phyloP scores from a whole-genome alignment of 2,888 invertebrate species.

The Nasonovia ribisnigri region DNA sequence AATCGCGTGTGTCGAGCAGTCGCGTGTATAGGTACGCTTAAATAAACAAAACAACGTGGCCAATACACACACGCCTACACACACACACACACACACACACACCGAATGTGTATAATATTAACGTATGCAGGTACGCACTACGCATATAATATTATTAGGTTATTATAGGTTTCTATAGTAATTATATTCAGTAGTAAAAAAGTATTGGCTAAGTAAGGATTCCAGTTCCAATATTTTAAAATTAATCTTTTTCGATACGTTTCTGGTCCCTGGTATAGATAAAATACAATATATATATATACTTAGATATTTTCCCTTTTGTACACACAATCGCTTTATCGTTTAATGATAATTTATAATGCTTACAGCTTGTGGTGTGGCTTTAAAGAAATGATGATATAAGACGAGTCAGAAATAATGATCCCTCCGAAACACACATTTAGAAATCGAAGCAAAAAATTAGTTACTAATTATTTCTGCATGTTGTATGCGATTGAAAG shows the following conservation, averaged over 20 bases:
- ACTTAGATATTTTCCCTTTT: too few relatives aligned
- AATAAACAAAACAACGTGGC: conserved; percentile 44
- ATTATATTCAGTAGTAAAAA: too few relatives aligned
- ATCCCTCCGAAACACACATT: not conserved
- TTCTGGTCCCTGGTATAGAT: too few relatives aligned
- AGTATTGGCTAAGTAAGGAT: too few relatives aligned
- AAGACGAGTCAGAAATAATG: not conserved
- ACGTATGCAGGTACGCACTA: not conserved
- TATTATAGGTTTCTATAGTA: too few relatives aligned
- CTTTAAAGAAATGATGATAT: not conserved
- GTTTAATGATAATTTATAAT: too few relatives aligned
- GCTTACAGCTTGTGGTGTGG: too few relatives aligned
- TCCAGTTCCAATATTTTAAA: too few relatives aligned
- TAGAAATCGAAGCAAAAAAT: not conserved
- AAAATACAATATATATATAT: too few relatives aligned
- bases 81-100: not conserved
- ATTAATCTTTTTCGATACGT: too few relatives aligned
- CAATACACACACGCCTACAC: not conserved
- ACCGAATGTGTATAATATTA: not conserved
- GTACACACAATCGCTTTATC: too few relatives aligned
- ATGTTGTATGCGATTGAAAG: not conserved
- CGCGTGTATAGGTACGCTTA: conserved; percentile 35
- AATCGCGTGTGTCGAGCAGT: conserved; percentile 53
- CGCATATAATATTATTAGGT: too few relatives aligned
- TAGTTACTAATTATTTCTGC: not conserved